Conservation (phyloP, 2,113 vertebrate species). For the Pungitius pungitius region DNA sequence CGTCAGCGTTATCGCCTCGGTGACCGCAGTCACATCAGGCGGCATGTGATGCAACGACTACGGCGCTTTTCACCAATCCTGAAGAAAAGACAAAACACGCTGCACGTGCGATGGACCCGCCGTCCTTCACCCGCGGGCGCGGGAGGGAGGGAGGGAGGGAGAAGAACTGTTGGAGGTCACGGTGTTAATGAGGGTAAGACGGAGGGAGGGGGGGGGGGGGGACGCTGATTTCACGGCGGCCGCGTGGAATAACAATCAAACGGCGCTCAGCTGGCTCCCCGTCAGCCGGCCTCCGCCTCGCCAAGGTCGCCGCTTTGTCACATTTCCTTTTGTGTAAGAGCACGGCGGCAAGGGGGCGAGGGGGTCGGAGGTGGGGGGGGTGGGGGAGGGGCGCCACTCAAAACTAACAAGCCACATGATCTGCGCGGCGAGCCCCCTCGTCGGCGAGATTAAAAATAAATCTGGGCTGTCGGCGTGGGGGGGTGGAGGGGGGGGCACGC, state of each 20-base stretch:
- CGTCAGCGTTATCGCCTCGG: slow-evolving; percentile 76
- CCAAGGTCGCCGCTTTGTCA: slow-evolving; percentile 74
- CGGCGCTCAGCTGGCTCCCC: slow-evolving; percentile 47
- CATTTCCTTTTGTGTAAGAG: slow-evolving; percentile 56
- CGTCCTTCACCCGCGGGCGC: slow-evolving; percentile 38
- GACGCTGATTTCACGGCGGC: slow-evolving; percentile 50
- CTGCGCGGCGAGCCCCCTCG: slow-evolving; percentile 59
- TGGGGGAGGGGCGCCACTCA: slow-evolving; percentile 30
- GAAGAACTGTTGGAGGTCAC: slow-evolving; percentile 36
- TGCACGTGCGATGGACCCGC: slow-evolving; percentile 37
- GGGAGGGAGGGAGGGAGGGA: background rate
- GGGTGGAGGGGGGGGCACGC: too few relatives aligned
- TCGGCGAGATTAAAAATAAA: slow-evolving; percentile 79
- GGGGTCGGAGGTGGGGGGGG: too few relatives aligned
- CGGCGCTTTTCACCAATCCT: slow-evolving; percentile 59
- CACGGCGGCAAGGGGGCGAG: background rate
- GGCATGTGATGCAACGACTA: slow-evolving; percentile 67
- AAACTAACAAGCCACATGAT: slow-evolving; percentile 72
- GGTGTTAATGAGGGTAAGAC: slow-evolving; percentile 62
- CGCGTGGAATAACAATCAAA: slow-evolving; percentile 72
- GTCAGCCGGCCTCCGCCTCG: slow-evolving; percentile 57
- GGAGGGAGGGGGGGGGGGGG: slow-evolving; percentile 16
- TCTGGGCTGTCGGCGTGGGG: slow-evolving; percentile 77
- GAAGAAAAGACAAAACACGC: slow-evolving; percentile 48
- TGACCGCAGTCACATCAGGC: slow-evolving; percentile 68